Percentiles rank a stretch among this genome's conserved stretches.
Evolutionary conservation across 35 echinoderm and acorn worm genomes (phyloP).

Genomic region (Apostichopus japonicus): DNA sequence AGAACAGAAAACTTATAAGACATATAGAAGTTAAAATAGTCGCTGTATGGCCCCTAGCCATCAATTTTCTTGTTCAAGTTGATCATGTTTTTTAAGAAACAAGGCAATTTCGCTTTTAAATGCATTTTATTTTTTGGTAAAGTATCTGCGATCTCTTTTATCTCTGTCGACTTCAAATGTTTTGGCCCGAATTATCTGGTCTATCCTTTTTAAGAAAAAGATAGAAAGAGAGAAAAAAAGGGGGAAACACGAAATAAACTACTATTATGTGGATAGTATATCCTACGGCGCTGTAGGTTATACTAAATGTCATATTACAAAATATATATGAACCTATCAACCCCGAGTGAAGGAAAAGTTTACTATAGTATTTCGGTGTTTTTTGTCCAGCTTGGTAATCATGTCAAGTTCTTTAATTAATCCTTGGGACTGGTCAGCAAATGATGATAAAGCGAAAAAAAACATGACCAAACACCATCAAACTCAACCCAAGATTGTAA

Average conservation of each 20-base stretch:
- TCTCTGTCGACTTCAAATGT: neutral
- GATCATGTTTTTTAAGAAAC: constrained; percentile 27
- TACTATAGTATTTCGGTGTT: neutral
- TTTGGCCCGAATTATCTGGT: neutral
- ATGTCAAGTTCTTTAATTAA: too few species aligned
- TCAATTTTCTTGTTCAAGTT: neutral
- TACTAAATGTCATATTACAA: constrained; percentile 20
- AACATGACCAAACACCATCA: too few species aligned
- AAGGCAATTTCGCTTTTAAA: constrained; percentile 35
- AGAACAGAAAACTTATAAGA: constrained; percentile 18
- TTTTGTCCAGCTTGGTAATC: neutral
- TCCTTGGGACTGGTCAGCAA: too few species aligned
- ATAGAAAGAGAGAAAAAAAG: neutral
- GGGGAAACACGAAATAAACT: neutral
- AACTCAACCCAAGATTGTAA: too few species aligned
- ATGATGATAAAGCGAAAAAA: too few species aligned
- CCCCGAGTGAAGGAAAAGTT: neutral
- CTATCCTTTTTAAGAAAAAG: neutral
- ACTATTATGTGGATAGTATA: neutral
- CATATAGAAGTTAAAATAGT: neutral
- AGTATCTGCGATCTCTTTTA: neutral
- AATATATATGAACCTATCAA: neutral
- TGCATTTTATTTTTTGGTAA: constrained; percentile 35
- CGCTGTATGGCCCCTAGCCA: constrained; percentile 16
- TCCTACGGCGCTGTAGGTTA: neutral